phyloP scores from a whole-genome alignment of 2,888 invertebrate species.

The Lycaena phlaeas region DNA sequence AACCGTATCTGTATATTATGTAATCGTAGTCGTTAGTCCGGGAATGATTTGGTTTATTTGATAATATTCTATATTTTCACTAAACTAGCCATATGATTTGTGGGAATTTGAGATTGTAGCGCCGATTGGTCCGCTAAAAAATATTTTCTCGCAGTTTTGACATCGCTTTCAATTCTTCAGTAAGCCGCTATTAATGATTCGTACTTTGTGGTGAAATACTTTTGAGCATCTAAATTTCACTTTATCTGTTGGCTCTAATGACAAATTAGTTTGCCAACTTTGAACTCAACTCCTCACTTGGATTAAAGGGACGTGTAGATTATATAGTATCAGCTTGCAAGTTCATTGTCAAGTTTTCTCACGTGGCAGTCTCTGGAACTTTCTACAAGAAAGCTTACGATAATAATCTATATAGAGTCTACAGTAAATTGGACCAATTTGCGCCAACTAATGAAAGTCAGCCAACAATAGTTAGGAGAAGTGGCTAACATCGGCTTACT shows the following conservation, averaged over 20 bases:
- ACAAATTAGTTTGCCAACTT: constrained; percentile 18
- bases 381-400: constrained; percentile 37
- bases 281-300: constrained; percentile 14
- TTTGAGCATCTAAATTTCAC: constrained; percentile 4
- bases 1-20: no score
- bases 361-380: constrained; percentile 36
- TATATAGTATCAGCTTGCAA: constrained; percentile 18
- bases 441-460: constrained; percentile 28
- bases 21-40: no score
- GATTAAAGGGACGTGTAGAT: constrained; percentile 19
- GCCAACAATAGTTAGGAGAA: constrained; percentile 2
- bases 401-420: constrained; percentile 37
- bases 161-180: no score
- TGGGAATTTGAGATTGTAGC: no score
- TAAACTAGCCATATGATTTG: no score
- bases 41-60: no score
- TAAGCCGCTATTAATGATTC: no score
- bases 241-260: constrained; percentile 11
- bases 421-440: constrained; percentile 41
- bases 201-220: no score
- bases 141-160: no score
- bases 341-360: constrained; percentile 39
- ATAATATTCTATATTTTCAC: no score
- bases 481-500: background rate
- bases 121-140: no score